Evolutionary conservation across 2,888 invertebrate species (phyloP).

Genomic region (Penaeus monodon): DNA sequence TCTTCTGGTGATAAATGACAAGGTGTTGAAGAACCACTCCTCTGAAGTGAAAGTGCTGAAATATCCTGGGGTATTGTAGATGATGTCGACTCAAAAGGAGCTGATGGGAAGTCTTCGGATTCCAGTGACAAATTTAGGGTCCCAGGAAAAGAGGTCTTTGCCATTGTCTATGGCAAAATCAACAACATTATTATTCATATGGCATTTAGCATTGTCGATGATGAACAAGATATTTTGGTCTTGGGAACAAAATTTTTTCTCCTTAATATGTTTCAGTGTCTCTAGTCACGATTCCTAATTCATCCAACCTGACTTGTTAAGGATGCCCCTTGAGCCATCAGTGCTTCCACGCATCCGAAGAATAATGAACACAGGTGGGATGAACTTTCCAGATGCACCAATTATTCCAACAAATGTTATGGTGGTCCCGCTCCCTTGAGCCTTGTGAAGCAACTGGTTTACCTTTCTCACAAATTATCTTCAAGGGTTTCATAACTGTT

Average conservation of each 20-base stretch:
- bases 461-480: neutral
- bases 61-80: too few relatives aligned
- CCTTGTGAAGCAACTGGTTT: neutral
- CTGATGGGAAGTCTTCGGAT: too few relatives aligned
- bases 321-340: constrained; percentile 7
- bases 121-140: too few relatives aligned
- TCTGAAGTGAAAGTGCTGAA: too few relatives aligned
- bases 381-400: neutral
- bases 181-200: too few relatives aligned
- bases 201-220: constrained; percentile 39
- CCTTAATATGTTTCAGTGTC: constrained; percentile 24
- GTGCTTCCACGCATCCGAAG: constrained; percentile 20
- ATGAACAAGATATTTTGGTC: constrained; percentile 33
- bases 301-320: constrained; percentile 14
- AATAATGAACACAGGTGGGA: constrained; percentile 29
- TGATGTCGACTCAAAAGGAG: too few relatives aligned
- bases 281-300: constrained; percentile 25
- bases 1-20: too few relatives aligned
- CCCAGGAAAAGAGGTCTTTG: too few relatives aligned
- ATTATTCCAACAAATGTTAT: neutral
- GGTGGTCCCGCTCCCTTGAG: neutral
- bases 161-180: too few relatives aligned
- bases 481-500: neutral
- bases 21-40: too few relatives aligned
- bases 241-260: constrained; percentile 1